Percentiles rank a stretch among this genome's conserved stretches.
phyloP scores from a whole-genome alignment of 2,797 vertebrate species.

The Hephaestus fuliginosus region DNA sequence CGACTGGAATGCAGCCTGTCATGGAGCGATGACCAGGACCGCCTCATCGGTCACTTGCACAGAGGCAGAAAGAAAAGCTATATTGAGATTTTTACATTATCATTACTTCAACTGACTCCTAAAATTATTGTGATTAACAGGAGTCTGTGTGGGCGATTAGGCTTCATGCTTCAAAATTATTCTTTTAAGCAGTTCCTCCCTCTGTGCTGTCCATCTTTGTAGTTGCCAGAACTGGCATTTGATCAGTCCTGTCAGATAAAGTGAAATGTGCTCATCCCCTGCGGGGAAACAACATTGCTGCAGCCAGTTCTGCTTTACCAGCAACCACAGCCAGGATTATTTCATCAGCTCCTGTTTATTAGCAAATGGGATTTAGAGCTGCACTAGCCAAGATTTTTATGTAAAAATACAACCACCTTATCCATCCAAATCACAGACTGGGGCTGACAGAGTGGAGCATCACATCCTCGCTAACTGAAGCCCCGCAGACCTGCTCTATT shows the following conservation, averaged over 20 bases:
- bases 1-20: slow-evolving; percentile 37
- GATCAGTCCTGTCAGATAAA: slow-evolving; percentile 69
- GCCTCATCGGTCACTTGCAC: slow-evolving; percentile 40
- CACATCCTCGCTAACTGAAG: slow-evolving; percentile 27
- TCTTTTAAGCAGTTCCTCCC: slow-evolving; percentile 47
- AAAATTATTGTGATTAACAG: slow-evolving; percentile 48
- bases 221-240: slow-evolving; percentile 66
- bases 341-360: slow-evolving; percentile 67
- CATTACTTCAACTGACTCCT: slow-evolving; percentile 39
- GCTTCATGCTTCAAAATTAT: slow-evolving; percentile 53
- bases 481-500: slow-evolving; percentile 42
- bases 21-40: slow-evolving; percentile 31
- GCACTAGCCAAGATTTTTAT: slow-evolving; percentile 53
- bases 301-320: slow-evolving; percentile 68
- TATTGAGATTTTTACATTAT: slow-evolving; percentile 28
- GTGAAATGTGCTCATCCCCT: slow-evolving; percentile 55
- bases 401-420: slow-evolving; percentile 44
- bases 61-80: neutral
- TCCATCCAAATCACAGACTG: slow-evolving; percentile 64
- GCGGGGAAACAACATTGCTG: slow-evolving; percentile 56
- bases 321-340: slow-evolving; percentile 50
- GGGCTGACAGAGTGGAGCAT: slow-evolving; percentile 44
- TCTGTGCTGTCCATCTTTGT: slow-evolving; percentile 49
- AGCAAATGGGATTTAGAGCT: slow-evolving; percentile 63
- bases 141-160: slow-evolving; percentile 58